Evolutionary conservation across 2,797 vertebrate genomes (phyloP).

Genomic region (Iguana delicatissima): DNA sequence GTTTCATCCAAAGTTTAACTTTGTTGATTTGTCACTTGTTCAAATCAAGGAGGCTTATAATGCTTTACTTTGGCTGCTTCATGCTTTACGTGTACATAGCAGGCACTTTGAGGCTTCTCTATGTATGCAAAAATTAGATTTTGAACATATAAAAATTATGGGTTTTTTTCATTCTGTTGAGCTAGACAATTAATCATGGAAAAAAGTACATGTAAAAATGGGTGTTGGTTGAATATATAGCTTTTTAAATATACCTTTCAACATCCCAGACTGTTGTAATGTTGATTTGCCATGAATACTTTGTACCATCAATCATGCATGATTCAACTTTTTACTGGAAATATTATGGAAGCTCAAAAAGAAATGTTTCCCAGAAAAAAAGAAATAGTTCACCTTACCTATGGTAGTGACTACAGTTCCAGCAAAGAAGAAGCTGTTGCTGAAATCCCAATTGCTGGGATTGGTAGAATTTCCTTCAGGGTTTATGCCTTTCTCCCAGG

Average conservation of each 20-base stretch:
- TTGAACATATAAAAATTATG: constrained; percentile 18
- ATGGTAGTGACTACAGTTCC: constrained; percentile 94
- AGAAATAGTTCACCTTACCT: constrained; percentile 78
- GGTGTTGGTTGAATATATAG: constrained; percentile 34
- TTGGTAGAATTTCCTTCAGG: constrained; percentile 92
- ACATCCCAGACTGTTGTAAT: neutral
- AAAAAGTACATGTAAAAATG: constrained; percentile 32
- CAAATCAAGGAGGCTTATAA: neutral
- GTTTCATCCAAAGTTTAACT: neutral
- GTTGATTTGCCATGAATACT: constrained; percentile 23
- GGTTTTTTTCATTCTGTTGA: neutral
- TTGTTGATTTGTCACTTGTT: neutral
- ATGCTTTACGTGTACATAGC: neutral
- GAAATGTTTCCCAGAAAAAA: neutral
- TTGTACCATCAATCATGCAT: neutral
- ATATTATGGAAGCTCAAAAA: neutral
- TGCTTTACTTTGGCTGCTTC: neutral
- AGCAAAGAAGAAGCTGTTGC: constrained; percentile 94
- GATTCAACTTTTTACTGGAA: constrained; percentile 31
- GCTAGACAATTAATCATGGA: constrained; percentile 19
- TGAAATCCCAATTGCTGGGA: constrained; percentile 96
- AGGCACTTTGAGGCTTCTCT: neutral
- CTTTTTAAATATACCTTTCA: neutral
- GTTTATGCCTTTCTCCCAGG: constrained; percentile 92
- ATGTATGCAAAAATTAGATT: neutral